Base-by-base conservation (phyloP, 2,797 vertebrate species). In the Naso thynnoides region DNA sequence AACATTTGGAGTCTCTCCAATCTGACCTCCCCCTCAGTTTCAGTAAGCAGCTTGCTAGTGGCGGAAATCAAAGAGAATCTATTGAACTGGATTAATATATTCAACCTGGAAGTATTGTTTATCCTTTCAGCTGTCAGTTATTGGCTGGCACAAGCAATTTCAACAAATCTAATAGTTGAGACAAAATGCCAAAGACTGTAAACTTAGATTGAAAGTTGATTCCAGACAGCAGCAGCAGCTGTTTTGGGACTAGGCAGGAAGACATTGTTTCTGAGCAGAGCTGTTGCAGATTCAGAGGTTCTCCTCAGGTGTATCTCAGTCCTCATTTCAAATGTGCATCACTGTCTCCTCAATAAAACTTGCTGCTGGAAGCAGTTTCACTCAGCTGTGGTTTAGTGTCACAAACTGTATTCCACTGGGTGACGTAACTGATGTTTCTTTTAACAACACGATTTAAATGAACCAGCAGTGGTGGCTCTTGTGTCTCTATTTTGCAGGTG, bases 41-140 rank as follows among this genome's bases (percentile, higher is more conserved):
- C 33, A 48, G 56, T 13, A 56, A 61, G 60, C 42, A 10, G 47
- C 58, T 44, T 8, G 4, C 26, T 36, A 19, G 65, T 76, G 59
- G 48, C 71, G 76, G 42, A 24, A 79, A 79, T 67, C 62, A 81
- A 33, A 64, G 45, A 31, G 29, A 68, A 76, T 80, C 49, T 62
- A 27, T 19, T n/a, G 42, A 48, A 54, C 49, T 33, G 33, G 33
- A 33, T 33, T 33, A 33, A 33, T 33, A 33, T 33, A 33, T 56
- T 70, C 36, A 54, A 63, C 61, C 33, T 14, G 48, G 57, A 73
- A 63, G 58, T 33, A 72, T 70, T 53, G 68, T 85, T 76, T 75
- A 44, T 67, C 69, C 57, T 60, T 57, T 78, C 27, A 56, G 45
- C 61, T 50, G 48, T 60, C 38, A n/a, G 61, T 44, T 47, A 65